These are phyloP conservation scores for Drosophila persimilis DNA, from an alignment of 1,140 invertebrate genomes.

Conservation along the genomic window DNA sequence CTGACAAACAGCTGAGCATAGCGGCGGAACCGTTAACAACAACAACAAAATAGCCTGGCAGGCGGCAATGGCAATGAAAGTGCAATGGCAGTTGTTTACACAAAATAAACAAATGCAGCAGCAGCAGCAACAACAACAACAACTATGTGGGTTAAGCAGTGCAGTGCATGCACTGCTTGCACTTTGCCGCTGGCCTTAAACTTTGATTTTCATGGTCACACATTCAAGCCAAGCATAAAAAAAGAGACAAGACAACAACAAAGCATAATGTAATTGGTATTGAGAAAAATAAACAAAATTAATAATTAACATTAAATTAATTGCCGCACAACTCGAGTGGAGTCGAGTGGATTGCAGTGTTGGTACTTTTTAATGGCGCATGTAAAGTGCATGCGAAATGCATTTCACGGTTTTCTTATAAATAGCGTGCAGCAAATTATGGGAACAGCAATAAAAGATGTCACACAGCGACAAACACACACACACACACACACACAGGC, in stretches of 20 bases:
- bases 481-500: constrained; percentile 15
- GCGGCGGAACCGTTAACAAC: constrained; percentile 36
- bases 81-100: constrained; percentile 44
- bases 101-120: constrained; percentile 47
- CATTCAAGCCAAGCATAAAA: background rate
- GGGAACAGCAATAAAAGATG: constrained; percentile 54
- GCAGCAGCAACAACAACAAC: constrained; percentile 9
- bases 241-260: background rate
- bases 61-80: constrained; percentile 51
- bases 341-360: constrained; percentile 4
- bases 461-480: constrained; percentile 29
- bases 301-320: constrained; percentile 44
- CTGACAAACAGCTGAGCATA: constrained; percentile 33
- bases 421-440: constrained; percentile 59
- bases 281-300: constrained; percentile 20
- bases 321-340: constrained; percentile 17
- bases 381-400: constrained; percentile 31
- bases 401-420: constrained; percentile 29
- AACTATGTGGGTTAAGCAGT: constrained; percentile 26
- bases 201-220: constrained; percentile 30
- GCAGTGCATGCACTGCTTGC: constrained; percentile 23
- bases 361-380: background rate
- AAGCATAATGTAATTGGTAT: constrained; percentile 24
- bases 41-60: constrained; percentile 7
- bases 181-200: constrained; percentile 31